Percentiles rank a stretch among this genome's conserved stretches.
Conservation (phyloP, 2,888 invertebrate genomes). For the Caenorhabditis sp. region DNA sequence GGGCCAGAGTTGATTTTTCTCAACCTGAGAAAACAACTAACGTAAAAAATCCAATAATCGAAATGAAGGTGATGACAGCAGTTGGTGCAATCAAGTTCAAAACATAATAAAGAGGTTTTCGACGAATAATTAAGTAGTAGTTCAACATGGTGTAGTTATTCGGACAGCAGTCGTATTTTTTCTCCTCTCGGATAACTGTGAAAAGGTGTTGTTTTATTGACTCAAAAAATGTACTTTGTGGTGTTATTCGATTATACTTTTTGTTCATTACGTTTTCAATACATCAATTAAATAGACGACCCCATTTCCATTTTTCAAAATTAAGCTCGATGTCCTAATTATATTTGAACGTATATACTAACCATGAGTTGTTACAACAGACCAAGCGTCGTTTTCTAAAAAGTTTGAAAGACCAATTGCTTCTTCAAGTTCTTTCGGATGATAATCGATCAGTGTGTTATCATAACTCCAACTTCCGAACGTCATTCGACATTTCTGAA, state of each 20-base stretch:
- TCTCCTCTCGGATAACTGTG: conserved; percentile 41
- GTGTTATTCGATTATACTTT: background rate
- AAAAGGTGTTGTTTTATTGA: conserved; percentile 5
- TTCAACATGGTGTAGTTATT: conserved; percentile 47
- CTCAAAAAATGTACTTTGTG: too few relatives aligned
- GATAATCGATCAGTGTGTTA: conserved; percentile 46
- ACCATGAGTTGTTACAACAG: conserved; percentile 42
- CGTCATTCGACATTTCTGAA: conserved; percentile 41
- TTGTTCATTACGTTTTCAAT: background rate
- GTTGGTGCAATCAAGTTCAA: conserved; percentile 71
- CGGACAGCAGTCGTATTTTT: conserved; percentile 45
- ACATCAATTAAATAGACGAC: background rate
- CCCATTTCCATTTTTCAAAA: background rate
- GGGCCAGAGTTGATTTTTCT: too few relatives aligned
- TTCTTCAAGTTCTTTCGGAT: conserved; percentile 19
- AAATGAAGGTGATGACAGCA: conserved; percentile 71
- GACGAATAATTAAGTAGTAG: conserved; percentile 41
- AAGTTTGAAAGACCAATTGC: conserved; percentile 43
- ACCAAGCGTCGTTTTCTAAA: conserved; percentile 51
- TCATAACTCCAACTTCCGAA: conserved; percentile 52
- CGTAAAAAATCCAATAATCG: conserved; percentile 71
- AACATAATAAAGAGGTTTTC: conserved; percentile 54
- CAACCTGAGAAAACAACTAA: conserved; percentile 29
- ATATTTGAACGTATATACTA: background rate
- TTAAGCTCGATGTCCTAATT: too few relatives aligned